Evolutionary conservation across 2,888 invertebrate genomes (phyloP), one percentile per base, ranked within the genome.

Genomic region (Ramazzottius varieornatus): DNA sequence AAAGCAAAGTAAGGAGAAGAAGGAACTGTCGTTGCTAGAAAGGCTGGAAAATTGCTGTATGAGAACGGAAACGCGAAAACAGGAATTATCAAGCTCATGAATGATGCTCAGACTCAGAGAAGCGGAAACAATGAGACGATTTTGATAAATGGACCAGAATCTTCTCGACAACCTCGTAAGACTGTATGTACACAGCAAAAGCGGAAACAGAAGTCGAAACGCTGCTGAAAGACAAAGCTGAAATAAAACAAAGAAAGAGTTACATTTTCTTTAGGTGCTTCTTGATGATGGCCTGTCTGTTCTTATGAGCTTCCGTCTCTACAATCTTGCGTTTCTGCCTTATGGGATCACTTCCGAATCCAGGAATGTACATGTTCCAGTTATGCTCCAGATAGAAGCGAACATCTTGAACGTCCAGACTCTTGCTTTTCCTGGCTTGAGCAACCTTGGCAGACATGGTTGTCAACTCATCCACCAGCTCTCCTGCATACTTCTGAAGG

Each of bases 311-410:
- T 29, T 54, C 54, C 54, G 54, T 54, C 29, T 54, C 54, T 24
- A 24, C 16, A 13, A 54, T 13, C 29, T 54, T 54, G 16, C 54
- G 54, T 29, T 54, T 54, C 16, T 8, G 16, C 29, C 24, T 54
- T 4, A 54, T 29, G 16, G 54, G 20, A 29, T 54, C 54, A 4
- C 16, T 24, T 29, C 54, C 54, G 29, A 54, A 54, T 29, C 54
- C 54, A 24, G 54, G 54, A 29, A 54, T 54, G 54, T 16, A 54
- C n/a, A 54, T 54, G 29, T 54, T 54, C 54, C 54, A 54, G 54
- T 54, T 54, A 24, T 54, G 54, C 54, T 54, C 54, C 20, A 54
- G 54, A 54, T 54, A 54, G 29, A n/a, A 54, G 20, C 29, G 13
- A 4, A 54, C 54, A 29, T 54, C 54, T 24, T 54, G 54, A 8